Evolutionary conservation across 2,113 vertebrate species (phyloP), one percentile per base, ranked within the genome.

Genomic region (Neofelis nebulosa): DNA sequence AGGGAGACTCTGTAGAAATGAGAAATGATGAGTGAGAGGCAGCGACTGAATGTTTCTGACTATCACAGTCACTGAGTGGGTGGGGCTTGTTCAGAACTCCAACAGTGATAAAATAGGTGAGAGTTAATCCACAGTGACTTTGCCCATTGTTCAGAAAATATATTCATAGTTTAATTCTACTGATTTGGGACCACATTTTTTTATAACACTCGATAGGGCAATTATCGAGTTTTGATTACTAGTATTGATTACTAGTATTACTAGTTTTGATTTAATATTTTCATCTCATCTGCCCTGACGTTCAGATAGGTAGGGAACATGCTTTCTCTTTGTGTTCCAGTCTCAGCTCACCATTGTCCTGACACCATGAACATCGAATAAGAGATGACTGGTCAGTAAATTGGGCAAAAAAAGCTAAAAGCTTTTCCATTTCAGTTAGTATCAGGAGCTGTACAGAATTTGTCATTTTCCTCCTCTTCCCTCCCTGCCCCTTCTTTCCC

Each of bases 51-150:
- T 23, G 9, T 10, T 52, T 55, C 41, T 55, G 9, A 29, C 36
- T 10, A 48, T 91, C 15, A n/a, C 3, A 41, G 13, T 31, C 3
- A 12, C 12, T 63, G 41, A 0, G 21, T 36, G 0, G 33, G 0
- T 52, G 27, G 18, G 7, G 8, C 29, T 73, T 52, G 61, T 68
- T 31, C 6, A 78, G 14, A 73, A 48, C 18, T 52, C 9, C 1
- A 71, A 1, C 45, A 45, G 69, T 89, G 61, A 13, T 79, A 55
- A 89, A 13, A 38, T 19, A 65, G 38, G 18, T 19, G 15, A 52
- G 15, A 50, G 14, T 69, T 45, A 65, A 71, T 0, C 79, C 15
- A 65, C 12, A 65, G 15, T 29, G 41, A 55, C 38, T 92, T 38
- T 45, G 4, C 23, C 16, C 29, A 27, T 45, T 79, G 16, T 5